Evolutionary conservation across 2,797 vertebrate species (phyloP), one percentile per base, ranked within the genome.

Genomic region (Anabacerthia variegaticeps): DNA sequence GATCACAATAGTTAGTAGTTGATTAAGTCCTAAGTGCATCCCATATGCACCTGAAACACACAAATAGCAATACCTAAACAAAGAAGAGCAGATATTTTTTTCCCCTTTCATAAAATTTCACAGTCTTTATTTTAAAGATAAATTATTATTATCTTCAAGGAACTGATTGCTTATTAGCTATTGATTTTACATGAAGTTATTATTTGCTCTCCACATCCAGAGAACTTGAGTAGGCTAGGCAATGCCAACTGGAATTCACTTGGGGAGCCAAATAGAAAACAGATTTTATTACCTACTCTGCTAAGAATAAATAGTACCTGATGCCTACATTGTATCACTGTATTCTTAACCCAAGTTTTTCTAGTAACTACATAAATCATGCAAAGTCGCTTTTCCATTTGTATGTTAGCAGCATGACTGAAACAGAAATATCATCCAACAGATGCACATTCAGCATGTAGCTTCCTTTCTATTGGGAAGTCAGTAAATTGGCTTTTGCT

Each of bases 371-470:
- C n/a, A 73, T 82, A 86, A 85, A 89, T 87, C 68, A 69, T 32
- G 69, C 62, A 65, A 91, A 92, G 58, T 75, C 3, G 10, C 63
- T 77, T 80, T 94, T 67, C 76, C 75, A 78, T 80, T 88, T 73
- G 71, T 78, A 48, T 69, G 46, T 87, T 63, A 89, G 59, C 85
- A 84, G 68, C 39, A 41, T 1, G 82, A 61, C 78, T 79, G 87
- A 92, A 92, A 91, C 80, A 95, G 93, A 91, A 94, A 58, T 83
- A 91, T 37, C 82, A 76, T 88, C 88, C 92, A 84, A 62, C 87
- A 92, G 92, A 90, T 90, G 94, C 92, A 78, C 80, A 66, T 88
- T 94, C 94, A 93, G 93, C 89, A 62, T 39, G 54, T 36, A 77
- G 83, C 79, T 81, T 91, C 93, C 89, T 86, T 89, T 80, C 85